These are phyloP conservation scores for Lutraria lutraria DNA, from an alignment of 2,888 invertebrate genomes.

Conservation along the genomic window DNA sequence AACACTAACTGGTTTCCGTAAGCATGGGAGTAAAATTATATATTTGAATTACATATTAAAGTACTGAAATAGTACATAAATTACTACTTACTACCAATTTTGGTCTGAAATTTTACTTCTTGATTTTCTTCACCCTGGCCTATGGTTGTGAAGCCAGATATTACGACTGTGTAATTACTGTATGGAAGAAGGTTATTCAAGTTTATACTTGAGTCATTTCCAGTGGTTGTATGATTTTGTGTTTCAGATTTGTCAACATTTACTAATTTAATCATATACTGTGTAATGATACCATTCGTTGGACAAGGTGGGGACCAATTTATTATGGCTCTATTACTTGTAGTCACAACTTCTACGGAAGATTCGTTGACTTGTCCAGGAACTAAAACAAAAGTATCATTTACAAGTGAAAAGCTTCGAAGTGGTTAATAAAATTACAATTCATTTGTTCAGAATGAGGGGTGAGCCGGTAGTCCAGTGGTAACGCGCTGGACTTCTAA, in stretches of 20 bases:
- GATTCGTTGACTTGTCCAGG: neutral
- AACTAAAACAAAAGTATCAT: neutral
- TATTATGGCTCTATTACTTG: neutral
- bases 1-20: too few species aligned
- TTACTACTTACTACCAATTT: neutral
- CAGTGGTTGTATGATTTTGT: neutral
- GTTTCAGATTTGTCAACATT: neutral
- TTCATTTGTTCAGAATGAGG: too few species aligned
- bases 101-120: neutral
- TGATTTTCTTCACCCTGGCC: neutral
- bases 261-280: neutral
- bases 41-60: too few species aligned
- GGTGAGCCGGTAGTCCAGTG: too few species aligned
- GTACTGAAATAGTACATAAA: too few species aligned
- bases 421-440: too few species aligned
- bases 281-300: conserved; percentile 6
- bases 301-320: conserved; percentile 8
- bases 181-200: neutral
- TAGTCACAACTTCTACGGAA: neutral
- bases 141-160: neutral
- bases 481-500: too few species aligned
- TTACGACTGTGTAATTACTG: neutral
- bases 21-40: too few species aligned
- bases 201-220: neutral
- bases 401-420: too few species aligned